Conservation (phyloP, 2,797 vertebrate genomes). For the Vireo griseus region DNA sequence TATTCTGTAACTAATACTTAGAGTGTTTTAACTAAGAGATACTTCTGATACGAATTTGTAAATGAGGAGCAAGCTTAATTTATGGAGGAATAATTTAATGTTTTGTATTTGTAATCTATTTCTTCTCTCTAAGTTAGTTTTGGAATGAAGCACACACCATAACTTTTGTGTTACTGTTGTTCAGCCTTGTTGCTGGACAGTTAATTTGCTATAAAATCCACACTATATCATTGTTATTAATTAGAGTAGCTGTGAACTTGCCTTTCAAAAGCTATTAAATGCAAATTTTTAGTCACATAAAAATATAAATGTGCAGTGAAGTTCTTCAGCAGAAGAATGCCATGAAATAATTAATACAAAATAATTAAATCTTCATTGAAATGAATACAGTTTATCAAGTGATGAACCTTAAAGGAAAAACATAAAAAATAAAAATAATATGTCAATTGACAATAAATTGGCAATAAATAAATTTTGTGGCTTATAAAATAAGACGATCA, state of each 20-base stretch:
- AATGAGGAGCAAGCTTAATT: slow-evolving; percentile 17
- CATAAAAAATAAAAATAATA: background rate
- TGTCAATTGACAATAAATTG: background rate
- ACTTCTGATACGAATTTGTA: slow-evolving; percentile 6
- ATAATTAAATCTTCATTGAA: slow-evolving; percentile 32
- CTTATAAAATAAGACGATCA: background rate
- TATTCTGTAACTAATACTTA: background rate
- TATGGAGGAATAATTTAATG: slow-evolving; percentile 35
- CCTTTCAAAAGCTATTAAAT: slow-evolving; percentile 57
- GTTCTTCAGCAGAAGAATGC: background rate
- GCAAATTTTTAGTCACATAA: slow-evolving; percentile 20
- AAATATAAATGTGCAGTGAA: slow-evolving; percentile 32
- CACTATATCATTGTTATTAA: slow-evolving; percentile 61
- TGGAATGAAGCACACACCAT: slow-evolving; percentile 36
- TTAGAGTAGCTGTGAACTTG: slow-evolving; percentile 10
- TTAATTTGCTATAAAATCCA: slow-evolving; percentile 67
- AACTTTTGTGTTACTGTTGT: slow-evolving; percentile 58
- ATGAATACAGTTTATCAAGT: background rate
- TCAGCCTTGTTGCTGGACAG: slow-evolving; percentile 43
- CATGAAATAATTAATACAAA: slow-evolving; percentile 17
- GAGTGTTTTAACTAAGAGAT: background rate
- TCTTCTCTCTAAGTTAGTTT: slow-evolving; percentile 52
- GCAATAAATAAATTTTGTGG: background rate
- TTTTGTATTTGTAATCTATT: slow-evolving; percentile 9
- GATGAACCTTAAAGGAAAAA: background rate